Evolutionary conservation across 1,140 invertebrate genomes (phyloP).

Genomic region (Eulimnadia texana): DNA sequence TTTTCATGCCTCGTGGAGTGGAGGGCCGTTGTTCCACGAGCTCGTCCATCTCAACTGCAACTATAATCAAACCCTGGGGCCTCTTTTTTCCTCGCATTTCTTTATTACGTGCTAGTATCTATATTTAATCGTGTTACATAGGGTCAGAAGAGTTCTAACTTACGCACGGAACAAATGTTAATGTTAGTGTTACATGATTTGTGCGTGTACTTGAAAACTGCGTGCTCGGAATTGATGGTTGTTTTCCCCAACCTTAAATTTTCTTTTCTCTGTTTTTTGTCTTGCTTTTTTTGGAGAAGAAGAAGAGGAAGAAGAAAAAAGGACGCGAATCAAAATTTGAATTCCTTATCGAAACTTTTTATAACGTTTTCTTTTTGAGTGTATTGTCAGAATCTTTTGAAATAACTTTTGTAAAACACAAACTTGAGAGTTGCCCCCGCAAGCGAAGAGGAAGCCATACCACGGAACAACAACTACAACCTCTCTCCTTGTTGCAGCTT

Average conservation of each 20-base stretch:
- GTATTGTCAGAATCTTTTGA: too few species aligned
- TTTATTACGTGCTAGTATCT: neutral
- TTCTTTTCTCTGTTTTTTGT: too few species aligned
- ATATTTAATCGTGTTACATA: neutral
- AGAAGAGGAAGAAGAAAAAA: too few species aligned
- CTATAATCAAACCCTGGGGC: constrained; percentile 13
- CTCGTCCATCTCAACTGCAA: constrained; percentile 2
- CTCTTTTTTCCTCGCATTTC: constrained; percentile 6
- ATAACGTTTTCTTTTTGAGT: too few species aligned
- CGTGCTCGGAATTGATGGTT: neutral
- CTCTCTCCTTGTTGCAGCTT: neutral
- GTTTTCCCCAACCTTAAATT: neutral
- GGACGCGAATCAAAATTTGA: neutral
- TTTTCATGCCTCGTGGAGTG: neutral
- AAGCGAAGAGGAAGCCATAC: too few species aligned
- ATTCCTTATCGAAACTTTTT: too few species aligned
- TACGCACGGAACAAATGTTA: neutral
- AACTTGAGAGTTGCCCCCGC: too few species aligned
- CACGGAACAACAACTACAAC: too few species aligned
- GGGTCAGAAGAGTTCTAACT: neutral
- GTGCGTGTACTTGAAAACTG: neutral
- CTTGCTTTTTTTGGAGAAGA: too few species aligned
- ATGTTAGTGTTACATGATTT: neutral
- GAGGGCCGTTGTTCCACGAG: neutral
- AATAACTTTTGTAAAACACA: too few species aligned